Conservation (phyloP, 2,797 vertebrate genomes). For the Xenentodon cancila region DNA sequence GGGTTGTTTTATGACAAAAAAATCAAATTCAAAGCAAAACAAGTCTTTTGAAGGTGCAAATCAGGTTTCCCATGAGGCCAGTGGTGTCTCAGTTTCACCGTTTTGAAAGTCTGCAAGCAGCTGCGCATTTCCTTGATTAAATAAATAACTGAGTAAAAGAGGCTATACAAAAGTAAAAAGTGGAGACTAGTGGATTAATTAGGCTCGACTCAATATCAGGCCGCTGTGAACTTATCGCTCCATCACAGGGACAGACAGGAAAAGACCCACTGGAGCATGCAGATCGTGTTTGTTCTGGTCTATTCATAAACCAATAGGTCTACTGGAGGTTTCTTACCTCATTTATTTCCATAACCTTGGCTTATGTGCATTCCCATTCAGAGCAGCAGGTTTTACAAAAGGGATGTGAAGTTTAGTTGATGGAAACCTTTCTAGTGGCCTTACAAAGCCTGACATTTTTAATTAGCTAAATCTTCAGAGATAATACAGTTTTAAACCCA, state of each 20-base stretch:
- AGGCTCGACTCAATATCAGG: constrained; percentile 9
- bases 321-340: constrained; percentile 30
- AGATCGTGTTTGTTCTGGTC: constrained; percentile 39
- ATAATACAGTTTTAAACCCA: too few relatives aligned
- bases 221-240: too few relatives aligned
- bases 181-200: constrained; percentile 6
- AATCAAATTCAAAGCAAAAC: not conserved
- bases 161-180: too few relatives aligned
- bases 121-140: constrained; percentile 54
- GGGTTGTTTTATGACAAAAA: not conserved
- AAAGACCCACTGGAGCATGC: constrained; percentile 47
- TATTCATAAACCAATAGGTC: constrained; percentile 53
- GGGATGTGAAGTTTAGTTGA: too few relatives aligned
- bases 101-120: not conserved
- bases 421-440: too few relatives aligned
- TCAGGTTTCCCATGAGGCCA: constrained; percentile 16
- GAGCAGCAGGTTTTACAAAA: too few relatives aligned
- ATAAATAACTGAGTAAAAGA: constrained; percentile 37
- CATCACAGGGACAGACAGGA: too few relatives aligned
- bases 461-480: too few relatives aligned
- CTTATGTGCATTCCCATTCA: constrained; percentile 1
- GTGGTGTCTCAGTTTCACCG: constrained; percentile 3
- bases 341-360: constrained; percentile 38
- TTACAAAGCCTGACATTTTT: too few relatives aligned
- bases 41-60: too few relatives aligned